phyloP scores from a whole-genome alignment of 2,888 invertebrate genomes.

The Lottia scabra region DNA sequence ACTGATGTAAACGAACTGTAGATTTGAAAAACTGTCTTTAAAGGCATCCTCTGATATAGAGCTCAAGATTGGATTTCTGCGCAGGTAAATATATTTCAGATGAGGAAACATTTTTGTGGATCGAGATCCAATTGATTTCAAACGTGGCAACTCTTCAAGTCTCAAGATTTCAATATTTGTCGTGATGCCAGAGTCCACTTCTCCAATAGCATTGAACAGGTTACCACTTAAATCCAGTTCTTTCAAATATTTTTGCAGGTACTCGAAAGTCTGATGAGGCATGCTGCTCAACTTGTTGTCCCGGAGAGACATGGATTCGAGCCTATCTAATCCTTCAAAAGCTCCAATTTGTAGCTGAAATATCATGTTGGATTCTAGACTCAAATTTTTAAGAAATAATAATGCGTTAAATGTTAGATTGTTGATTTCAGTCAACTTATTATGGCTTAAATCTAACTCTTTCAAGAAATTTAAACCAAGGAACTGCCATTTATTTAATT shows the following conservation, averaged over 20 bases:
- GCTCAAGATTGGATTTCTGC: not conserved
- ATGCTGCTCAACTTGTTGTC: slow-evolving; percentile 17
- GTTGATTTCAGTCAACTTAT: slow-evolving; percentile 8
- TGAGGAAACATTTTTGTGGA: slow-evolving; percentile 3
- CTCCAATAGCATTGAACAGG: not conserved
- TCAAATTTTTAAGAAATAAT: slow-evolving; percentile 8
- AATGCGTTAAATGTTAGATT: slow-evolving; percentile 8
- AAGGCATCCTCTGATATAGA: slow-evolving; percentile 20
- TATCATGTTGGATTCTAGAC: slow-evolving; percentile 18
- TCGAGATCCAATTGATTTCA: not conserved
- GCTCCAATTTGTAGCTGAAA: slow-evolving; percentile 6
- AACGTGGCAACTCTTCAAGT: not conserved
- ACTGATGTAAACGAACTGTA: slow-evolving; percentile 19
- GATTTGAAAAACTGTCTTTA: slow-evolving; percentile 5
- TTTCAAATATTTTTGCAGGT: slow-evolving; percentile 6
- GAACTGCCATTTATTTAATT: slow-evolving; percentile 6
- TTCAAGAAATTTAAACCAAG: slow-evolving; percentile 7
- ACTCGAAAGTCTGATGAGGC: slow-evolving; percentile 10
- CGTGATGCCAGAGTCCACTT: slow-evolving; percentile 8
- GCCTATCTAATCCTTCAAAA: slow-evolving; percentile 14
- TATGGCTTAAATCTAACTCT: slow-evolving; percentile 8
- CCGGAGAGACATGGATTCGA: slow-evolving; percentile 20
- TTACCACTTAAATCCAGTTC: slow-evolving; percentile 24
- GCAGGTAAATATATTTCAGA: not conserved
- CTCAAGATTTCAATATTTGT: slow-evolving; percentile 9